Base-by-base conservation (phyloP, 2,797 vertebrate species). In the Falco naumanni region DNA sequence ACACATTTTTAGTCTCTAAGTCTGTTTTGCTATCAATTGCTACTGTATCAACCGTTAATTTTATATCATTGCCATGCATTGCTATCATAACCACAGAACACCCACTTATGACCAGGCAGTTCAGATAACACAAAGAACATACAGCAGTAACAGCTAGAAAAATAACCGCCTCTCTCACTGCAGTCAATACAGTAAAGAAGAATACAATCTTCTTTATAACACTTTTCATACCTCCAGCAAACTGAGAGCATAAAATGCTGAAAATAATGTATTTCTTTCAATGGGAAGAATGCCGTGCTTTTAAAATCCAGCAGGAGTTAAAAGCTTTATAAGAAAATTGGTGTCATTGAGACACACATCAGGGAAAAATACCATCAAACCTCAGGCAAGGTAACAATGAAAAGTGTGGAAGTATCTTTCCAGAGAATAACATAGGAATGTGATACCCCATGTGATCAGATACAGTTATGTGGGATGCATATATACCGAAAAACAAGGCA, bases 61-160 rank as follows among this genome's bases (percentile, higher is more conserved):
- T 80, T 45, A 18, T 85, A 77, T 68, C 83, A 87, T 68, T 90
- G 68, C 78, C 50, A 68, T 71, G 39, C 50, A 78, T 21, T 77
- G 50, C 75, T 87, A 54, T 75, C 94, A 85, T 51, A 92, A 74
- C 48, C 90, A 95, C 53, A 80, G 57, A 93, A 92, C 68, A 94
- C 57, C 74, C 71, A 90, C 84, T 87, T 92, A 61, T 75, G 81
- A 89, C 88, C 84, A 71, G n/a, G 63, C 48, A 92, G 80, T 84
- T 93, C 78, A 87, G 65, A 65, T 60, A 90, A 79, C 8, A 95
- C 34, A 93, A 96, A 80, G 70, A 90, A 87, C 19, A 71, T 11
- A 6, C 83, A 90, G 48, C 64, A 92, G 61, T 9, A 84, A 61
- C 77, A 91, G 48, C 41, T 39, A 59, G 33, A 89, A 89, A 75